A percentile compares a stretch with the other conserved stretches of the same genome.
These are phyloP conservation scores for Phrynocephalus versicolor DNA, from an alignment of 2,113 vertebrate genomes.

Conservation along the genomic window DNA sequence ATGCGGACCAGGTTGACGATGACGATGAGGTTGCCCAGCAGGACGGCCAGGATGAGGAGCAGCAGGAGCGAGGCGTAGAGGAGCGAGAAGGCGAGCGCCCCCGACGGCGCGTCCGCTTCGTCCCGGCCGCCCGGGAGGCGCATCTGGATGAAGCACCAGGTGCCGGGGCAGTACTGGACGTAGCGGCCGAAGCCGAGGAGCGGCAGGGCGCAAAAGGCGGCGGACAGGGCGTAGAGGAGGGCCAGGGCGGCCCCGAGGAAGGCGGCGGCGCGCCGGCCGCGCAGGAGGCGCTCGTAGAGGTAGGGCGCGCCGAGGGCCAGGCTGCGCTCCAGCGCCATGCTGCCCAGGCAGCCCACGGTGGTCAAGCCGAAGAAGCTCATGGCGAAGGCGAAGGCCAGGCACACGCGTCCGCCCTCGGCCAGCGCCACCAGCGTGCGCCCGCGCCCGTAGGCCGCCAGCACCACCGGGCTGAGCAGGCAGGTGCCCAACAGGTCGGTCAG, in stretches of 20 bases:
- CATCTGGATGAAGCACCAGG: constrained; percentile 94
- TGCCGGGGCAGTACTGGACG: constrained; percentile 89
- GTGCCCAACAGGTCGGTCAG: constrained; percentile 87
- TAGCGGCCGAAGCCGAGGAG: constrained; percentile 77
- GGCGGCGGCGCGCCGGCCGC: constrained; percentile 72
- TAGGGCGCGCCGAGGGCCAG: constrained; percentile 88
- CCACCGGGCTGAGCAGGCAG: constrained; percentile 82
- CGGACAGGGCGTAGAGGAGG: constrained; percentile 70
- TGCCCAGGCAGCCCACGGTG: constrained; percentile 83
- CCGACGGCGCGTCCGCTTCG: accelerated
- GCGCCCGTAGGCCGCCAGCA: constrained; percentile 77
- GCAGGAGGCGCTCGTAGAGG: constrained; percentile 82
- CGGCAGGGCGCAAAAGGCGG: constrained; percentile 82
- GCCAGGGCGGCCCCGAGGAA: constrained; percentile 73
- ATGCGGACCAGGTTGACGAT: constrained; percentile 82
- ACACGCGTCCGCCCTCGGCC: constrained; percentile 42
- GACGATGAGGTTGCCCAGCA: constrained; percentile 87
- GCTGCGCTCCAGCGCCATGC: constrained; percentile 90
- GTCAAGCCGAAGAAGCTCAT: constrained; percentile 90
- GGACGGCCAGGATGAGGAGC: constrained; percentile 81
- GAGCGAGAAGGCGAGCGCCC: constrained; percentile 73
- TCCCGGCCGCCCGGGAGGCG: accelerated
- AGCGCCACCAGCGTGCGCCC: constrained; percentile 71
- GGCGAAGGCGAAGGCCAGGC: constrained; percentile 81
- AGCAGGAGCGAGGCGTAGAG: constrained; percentile 87